These are phyloP conservation scores for Papilio glaucus DNA, from an alignment of 1,140 invertebrate species.

Conservation along the genomic window DNA sequence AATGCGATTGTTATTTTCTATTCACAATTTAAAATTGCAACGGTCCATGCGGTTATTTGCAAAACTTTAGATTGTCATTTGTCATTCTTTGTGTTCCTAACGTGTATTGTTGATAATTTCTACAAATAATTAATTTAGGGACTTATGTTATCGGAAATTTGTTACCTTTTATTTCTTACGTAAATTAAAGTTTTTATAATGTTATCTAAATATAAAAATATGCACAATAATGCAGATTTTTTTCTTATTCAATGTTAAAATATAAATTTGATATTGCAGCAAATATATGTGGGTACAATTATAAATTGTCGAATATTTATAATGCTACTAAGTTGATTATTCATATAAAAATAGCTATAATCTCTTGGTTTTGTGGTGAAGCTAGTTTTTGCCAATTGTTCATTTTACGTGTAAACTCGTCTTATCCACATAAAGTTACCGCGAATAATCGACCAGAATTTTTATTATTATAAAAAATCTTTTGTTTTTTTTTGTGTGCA, in stretches of 20 bases:
- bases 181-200: too few relatives aligned
- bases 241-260: not conserved
- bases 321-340: not conserved
- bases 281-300: not conserved
- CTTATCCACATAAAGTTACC: too few relatives aligned
- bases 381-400: too few relatives aligned
- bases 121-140: not conserved
- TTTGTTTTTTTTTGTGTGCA: not conserved
- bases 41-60: constrained; percentile 26
- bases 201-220: not conserved
- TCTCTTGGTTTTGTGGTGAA: too few relatives aligned
- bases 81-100: constrained; percentile 30
- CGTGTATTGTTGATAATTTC: not conserved
- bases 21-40: constrained; percentile 37
- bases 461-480: not conserved
- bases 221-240: not conserved
- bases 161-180: not conserved
- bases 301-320: not conserved
- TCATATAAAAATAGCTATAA: not conserved
- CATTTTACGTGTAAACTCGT: too few relatives aligned
- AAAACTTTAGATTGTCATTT: constrained; percentile 35
- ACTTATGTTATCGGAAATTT: not conserved
- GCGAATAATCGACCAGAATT: not conserved
- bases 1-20: constrained; percentile 37
- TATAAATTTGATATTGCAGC: not conserved